Base-by-base conservation (phyloP, 2,797 vertebrate species). In the Clamator glandarius region DNA sequence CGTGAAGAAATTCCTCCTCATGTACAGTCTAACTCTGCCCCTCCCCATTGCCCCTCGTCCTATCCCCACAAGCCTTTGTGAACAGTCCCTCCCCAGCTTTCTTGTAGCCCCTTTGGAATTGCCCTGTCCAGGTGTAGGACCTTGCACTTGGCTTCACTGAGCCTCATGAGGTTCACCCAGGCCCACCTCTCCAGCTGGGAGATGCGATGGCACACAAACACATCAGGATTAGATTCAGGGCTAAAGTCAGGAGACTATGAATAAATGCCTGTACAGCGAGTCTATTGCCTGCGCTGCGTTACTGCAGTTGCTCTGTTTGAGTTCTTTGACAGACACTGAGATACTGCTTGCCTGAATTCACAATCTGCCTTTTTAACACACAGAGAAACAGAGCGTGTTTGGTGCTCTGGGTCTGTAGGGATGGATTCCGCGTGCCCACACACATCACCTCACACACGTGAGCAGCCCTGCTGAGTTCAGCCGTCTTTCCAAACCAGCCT, bases 381-480 rank as follows among this genome's bases (percentile, higher is more conserved):
- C 41, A 68, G 67, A 70, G 76, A 83, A 58, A 33, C 51, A 44
- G 16, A 1, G 9, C 29, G 29, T 36, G 21, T 29, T 70, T 69
- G 5, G 0, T 10, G 1, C 24, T 42, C 41, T 3, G 11, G 36
- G 8, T 79, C 86, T 61, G 28, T 7, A 68, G 25, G 3, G 29
- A 39, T 36, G 13, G 3, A 14, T 51, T 28, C 64, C 64, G 44
- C 57, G 24, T 2, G 39, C 7, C 18, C 52, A 16, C 77, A 35
- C 15, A 6, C 0, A 5, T 21, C 75, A 62, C 39, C n/a, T 52
- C 9, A 70, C 8, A n/a, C 31, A 51, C 1, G 1, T 0, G 3
- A 83, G 51, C 29, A 62, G 61, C 42, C 63, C 89, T 36, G 54
- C 58, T 5, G 18, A 42, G 42, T 6, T 70, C 51, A 67, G 3